Base-by-base conservation (phyloP, 2,797 vertebrate species). In the Aplochiton taeniatus region DNA sequence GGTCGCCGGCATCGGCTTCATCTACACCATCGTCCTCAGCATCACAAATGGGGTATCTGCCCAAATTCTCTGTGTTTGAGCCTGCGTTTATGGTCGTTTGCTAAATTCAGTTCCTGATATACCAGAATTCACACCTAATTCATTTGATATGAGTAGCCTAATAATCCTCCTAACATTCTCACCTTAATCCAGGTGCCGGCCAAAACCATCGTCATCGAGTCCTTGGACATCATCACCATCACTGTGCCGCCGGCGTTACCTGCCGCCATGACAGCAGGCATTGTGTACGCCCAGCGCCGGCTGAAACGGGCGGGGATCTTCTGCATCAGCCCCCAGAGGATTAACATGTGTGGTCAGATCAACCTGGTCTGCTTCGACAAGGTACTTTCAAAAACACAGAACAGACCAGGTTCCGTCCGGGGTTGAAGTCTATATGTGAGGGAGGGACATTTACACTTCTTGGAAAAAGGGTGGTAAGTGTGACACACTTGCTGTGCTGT, bases 351-450 rank as follows among this genome's bases (percentile, higher is more conserved):
- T 65, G 96, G 97, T 42, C 97, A 98, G 65, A 89, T 98, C 55
- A 96, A 98, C 86, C 90, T 99, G 63, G 90, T 99, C 71, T 98
- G 96, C 77, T 98, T 99, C 74, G 97, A 99, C 87, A 98, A 99
- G 97, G 97, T 98, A 72, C 8, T 18, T n/a, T 52, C 31, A 31
- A 6, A 31, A 56, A 56, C 6, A 16, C 41, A n/a, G 9, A 54
- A 19, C 9, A 20, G 9, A 54, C 9, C 59, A 48, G 13, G 59
- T 50, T 9, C 41, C 47, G 6, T 31, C 31, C 6, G 31, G 31
- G 6, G 31, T 31, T 31, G 6, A n/a, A 31, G 6, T 31, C 31
- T 31, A 31, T 6, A 3, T 31, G 31, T 31, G 31, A 31, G 31
- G 31, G 31, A 31, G 31, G 31, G n/a, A 3, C 31, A 31, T 31